A percentile compares a stretch with the other conserved stretches of the same genome.
phyloP scores from a whole-genome alignment of 2,797 vertebrate genomes.

The Coranthus polyacanthus region DNA sequence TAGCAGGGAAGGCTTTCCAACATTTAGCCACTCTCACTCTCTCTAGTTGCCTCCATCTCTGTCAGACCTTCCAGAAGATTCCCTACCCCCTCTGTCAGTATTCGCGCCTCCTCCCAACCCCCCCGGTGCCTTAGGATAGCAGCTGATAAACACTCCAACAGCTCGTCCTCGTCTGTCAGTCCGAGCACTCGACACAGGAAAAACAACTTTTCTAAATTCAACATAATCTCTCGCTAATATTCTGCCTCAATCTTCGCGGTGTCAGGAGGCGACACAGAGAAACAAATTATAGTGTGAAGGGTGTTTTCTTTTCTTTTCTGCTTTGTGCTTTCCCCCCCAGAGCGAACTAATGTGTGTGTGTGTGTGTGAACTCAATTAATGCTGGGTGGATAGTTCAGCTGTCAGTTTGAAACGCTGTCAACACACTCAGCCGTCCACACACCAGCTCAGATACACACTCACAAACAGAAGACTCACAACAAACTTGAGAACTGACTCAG shows the following conservation, averaged over 20 bases:
- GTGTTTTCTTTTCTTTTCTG: constrained; percentile 40
- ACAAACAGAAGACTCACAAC: too few species aligned
- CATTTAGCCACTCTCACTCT: background rate
- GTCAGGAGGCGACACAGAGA: constrained; percentile 51
- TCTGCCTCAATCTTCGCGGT: constrained; percentile 43
- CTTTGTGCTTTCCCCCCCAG: background rate
- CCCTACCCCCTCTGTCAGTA: too few species aligned
- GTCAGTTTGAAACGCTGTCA: constrained; percentile 40
- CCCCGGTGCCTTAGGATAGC: background rate
- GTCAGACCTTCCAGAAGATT: constrained; percentile 3
- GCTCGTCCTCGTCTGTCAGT: constrained; percentile 46
- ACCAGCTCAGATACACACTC: too few species aligned
- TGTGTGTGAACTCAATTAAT: constrained; percentile 66
- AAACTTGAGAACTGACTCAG: too few species aligned
- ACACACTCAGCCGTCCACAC: too few species aligned
- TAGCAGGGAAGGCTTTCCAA: background rate
- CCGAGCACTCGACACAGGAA: background rate
- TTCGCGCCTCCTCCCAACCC: background rate
- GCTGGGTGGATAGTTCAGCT: constrained; percentile 61
- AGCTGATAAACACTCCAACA: constrained; percentile 38
- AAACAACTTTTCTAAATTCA: constrained; percentile 52
- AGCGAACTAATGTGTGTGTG: constrained; percentile 41
- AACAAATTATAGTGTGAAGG: constrained; percentile 55
- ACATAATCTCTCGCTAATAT: constrained; percentile 52
- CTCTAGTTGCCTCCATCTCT: background rate